Evolutionary conservation across 2,113 vertebrate species (phyloP).

Genomic region (Rhizomys pruinosus): DNA sequence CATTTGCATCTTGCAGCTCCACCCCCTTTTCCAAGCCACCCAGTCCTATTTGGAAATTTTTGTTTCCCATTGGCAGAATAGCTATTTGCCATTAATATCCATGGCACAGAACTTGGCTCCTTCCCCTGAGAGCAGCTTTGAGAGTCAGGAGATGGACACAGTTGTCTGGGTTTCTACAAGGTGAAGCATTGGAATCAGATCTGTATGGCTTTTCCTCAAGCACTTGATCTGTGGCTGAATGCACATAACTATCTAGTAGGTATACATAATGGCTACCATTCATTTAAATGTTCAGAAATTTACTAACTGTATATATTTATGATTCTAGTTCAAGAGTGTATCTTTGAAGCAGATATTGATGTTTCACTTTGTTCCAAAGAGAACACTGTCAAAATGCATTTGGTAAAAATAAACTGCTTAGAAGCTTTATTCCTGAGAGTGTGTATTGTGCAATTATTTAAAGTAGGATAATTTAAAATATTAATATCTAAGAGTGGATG

Average conservation of each 20-base stretch:
- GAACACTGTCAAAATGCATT: neutral
- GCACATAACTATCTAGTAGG: neutral
- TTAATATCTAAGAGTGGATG: neutral
- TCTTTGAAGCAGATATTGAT: neutral
- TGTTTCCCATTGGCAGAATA: neutral
- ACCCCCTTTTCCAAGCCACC: neutral
- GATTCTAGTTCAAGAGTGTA: neutral
- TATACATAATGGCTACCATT: neutral
- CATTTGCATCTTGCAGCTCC: neutral
- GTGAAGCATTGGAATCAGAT: neutral
- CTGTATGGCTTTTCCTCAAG: neutral
- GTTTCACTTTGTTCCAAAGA: neutral
- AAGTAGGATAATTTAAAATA: neutral
- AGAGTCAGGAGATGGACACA: neutral
- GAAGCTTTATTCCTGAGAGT: slow-evolving; percentile 7
- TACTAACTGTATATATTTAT: neutral
- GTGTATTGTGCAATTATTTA: neutral
- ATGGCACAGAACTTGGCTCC: neutral
- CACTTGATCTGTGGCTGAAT: neutral
- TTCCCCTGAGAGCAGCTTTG: neutral
- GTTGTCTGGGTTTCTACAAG: neutral
- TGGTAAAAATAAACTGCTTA: slow-evolving; percentile 23
- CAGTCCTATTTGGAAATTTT: neutral
- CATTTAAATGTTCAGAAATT: slow-evolving; percentile 29
- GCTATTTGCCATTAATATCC: neutral